Base-by-base conservation (phyloP, 2,113 vertebrate genomes). In the Noctilio leporinus region DNA sequence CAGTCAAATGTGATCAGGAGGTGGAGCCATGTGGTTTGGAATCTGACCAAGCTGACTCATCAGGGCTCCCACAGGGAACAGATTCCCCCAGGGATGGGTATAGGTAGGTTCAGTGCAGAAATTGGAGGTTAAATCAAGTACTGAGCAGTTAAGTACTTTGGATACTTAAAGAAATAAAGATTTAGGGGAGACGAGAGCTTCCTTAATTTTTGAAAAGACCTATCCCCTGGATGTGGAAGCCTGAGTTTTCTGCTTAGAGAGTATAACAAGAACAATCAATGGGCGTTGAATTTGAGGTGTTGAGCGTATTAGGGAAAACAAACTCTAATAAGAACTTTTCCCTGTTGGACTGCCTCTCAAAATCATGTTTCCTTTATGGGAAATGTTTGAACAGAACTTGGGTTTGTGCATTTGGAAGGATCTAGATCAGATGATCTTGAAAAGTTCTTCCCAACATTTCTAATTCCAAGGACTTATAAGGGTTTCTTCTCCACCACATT, bases 111-210 rank as follows among this genome's bases (percentile, higher is more conserved):
- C 93, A 77, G 53, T 49, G 33, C 7, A 76, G 53, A 90, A 70
- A 55, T 59, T 59, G 10, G 10, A 96, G 77, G 67, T 55, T 67
- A 77, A 81, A 82, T 72, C 86, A 73, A 88, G 40, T 87, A 96
- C 90, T 55, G 76, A 92, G 4, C 35, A 81, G 45, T 77, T 95
- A 92, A 86, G 28, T 69, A 77, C 86, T 87, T 86, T 67, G 40
- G 40, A 24, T 96, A 89, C 64, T 92, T 95, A 81, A 96, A 87
- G 70, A 96, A 96, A 76, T 92, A 40, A 95, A 93, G 45, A 88
- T 83, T 85, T 88, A 22, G 38, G 20, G 51, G 45, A 35, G 35
- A 72, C 30, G 59, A 92, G 82, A 93, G 45, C 51, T 28, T 80
- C 35, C 65, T 92, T 87, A 81, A 59, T 93, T 95, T 83, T 65